These are phyloP conservation scores for Mythimna lalbum DNA, from an alignment of 2,888 invertebrate genomes.

Conservation along the genomic window DNA sequence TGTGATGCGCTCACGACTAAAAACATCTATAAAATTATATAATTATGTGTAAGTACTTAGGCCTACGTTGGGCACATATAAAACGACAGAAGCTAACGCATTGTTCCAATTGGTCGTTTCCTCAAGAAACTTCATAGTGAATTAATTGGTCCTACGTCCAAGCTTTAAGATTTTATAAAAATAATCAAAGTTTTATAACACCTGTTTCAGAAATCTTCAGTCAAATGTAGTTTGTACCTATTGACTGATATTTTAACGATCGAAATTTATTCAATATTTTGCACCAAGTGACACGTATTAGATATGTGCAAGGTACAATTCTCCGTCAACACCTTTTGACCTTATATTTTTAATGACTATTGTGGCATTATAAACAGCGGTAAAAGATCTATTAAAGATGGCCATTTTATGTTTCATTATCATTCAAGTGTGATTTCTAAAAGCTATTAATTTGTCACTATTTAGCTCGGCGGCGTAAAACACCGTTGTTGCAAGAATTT, in stretches of 20 bases:
- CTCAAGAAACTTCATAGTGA: too few species aligned
- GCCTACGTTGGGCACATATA: too few species aligned
- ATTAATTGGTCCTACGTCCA: slow-evolving; percentile 11
- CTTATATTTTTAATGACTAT: not conserved
- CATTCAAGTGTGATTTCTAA: slow-evolving; percentile 1
- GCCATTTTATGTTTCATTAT: not conserved
- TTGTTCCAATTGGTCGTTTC: too few species aligned
- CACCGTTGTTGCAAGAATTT: not conserved
- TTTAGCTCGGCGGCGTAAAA: not conserved
- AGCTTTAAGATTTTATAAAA: slow-evolving; percentile 2
- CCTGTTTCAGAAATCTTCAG: not conserved
- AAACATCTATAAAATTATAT: too few species aligned
- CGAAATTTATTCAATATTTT: not conserved
- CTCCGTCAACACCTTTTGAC: not conserved
- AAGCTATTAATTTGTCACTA: slow-evolving; percentile 9
- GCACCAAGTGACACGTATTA: not conserved
- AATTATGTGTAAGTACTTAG: too few species aligned
- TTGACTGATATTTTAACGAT: not conserved
- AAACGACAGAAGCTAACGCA: too few species aligned
- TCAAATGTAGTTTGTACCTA: not conserved
- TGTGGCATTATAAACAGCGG: not conserved
- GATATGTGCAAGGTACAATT: not conserved
- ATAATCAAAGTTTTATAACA: slow-evolving; percentile 3
- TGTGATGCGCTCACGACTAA: too few species aligned
- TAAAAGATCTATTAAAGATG: not conserved